Evolutionary conservation across 2,797 vertebrate species (phyloP).

Genomic region (Serranus cabrilla): DNA sequence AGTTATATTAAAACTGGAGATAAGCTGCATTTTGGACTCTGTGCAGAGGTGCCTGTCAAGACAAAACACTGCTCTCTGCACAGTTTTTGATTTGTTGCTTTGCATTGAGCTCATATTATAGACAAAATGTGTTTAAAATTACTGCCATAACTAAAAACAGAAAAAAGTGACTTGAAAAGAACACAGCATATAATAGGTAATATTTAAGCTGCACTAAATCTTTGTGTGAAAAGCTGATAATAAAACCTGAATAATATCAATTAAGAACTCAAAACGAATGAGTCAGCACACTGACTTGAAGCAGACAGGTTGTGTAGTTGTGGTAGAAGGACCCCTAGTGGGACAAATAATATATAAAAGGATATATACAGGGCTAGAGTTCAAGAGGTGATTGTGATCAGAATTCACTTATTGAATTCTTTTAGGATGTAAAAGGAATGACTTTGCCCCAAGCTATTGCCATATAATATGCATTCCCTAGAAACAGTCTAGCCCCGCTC

Average conservation of each 20-base stretch:
- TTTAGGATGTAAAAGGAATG: background rate
- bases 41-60: background rate
- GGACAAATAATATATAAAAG: background rate
- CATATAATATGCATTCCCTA: slow-evolving; percentile 8
- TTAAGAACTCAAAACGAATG: background rate
- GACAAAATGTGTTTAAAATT: background rate
- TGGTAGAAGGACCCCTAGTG: slow-evolving; percentile 51
- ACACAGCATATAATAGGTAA: background rate
- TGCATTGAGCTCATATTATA: background rate
- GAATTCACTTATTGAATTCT: background rate
- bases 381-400: background rate
- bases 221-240: background rate
- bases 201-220: background rate
- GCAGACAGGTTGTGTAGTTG: slow-evolving; percentile 7
- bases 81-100: background rate
- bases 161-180: background rate
- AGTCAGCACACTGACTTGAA: background rate
- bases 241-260: background rate
- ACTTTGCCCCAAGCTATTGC: slow-evolving; percentile 24
- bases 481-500: slow-evolving; percentile 8
- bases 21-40: background rate
- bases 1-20: background rate
- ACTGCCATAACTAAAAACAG: background rate
- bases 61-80: background rate
- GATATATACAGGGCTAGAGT: background rate